phyloP scores from a whole-genome alignment of 2,888 invertebrate species.

The Xiphydria camelus region DNA sequence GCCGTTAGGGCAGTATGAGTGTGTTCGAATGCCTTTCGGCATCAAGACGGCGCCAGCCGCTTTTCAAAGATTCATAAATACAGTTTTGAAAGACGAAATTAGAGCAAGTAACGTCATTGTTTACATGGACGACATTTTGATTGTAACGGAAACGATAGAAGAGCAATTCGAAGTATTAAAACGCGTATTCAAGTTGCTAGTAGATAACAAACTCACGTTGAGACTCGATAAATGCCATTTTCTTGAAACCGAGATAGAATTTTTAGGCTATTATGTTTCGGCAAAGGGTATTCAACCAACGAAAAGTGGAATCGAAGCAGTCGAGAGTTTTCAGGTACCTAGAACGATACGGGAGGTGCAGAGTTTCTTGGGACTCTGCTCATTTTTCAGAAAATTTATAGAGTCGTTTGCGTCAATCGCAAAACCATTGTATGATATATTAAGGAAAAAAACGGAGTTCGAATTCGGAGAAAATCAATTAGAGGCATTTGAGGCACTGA shows the following conservation, averaged over 20 bases:
- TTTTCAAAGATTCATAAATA: constrained; percentile 18
- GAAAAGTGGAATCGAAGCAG: constrained; percentile 22
- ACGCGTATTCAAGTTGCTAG: constrained; percentile 12
- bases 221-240: constrained; percentile 27
- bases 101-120: constrained; percentile 14
- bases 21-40: constrained; percentile 19
- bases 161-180: constrained; percentile 15
- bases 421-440: constrained; percentile 37
- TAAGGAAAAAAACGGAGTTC: constrained; percentile 26
- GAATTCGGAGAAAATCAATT: constrained; percentile 29
- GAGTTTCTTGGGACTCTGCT: constrained; percentile 35
- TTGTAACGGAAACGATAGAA: constrained; percentile 16
- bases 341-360: constrained; percentile 24
- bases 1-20: constrained; percentile 21
- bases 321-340: constrained; percentile 30
- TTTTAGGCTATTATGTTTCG: constrained; percentile 30
- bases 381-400: constrained; percentile 38
- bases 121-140: constrained; percentile 21
- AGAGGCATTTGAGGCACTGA: constrained; percentile 26
- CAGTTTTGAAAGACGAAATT: constrained; percentile 12
- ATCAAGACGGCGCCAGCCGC: constrained; percentile 16
- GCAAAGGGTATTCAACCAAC: constrained; percentile 25
- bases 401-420: constrained; percentile 28
- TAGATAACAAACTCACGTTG: constrained; percentile 17
- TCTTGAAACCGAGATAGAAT: constrained; percentile 23